Evolutionary conservation across 2,888 invertebrate species (phyloP), one percentile per base, ranked within the genome.

Genomic region (Anarsia innoxiella): DNA sequence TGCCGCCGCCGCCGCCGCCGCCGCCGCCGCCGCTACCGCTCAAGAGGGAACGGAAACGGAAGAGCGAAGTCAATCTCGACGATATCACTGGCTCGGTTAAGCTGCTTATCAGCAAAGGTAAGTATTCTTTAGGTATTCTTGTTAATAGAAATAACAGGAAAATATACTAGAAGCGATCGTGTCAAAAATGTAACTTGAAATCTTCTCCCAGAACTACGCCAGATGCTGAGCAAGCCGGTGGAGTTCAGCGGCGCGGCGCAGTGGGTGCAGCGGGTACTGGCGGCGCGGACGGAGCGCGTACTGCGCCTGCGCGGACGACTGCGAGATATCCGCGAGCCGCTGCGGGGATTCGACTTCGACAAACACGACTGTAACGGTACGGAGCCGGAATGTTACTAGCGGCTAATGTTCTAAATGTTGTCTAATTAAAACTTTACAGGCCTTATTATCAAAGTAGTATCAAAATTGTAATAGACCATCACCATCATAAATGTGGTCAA

Each of bases 41-140:
- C 35, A 55, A 39, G 36, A 51, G 23, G 12, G 56, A 56, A 10
- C 48, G 66, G n/a, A 74, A 74, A 45, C 48, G 73, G 2, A 53
- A 50, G 13, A 56, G 46, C 36, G 56, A 52, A 2, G 11, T 38
- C 6, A 35, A 36, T 2, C 15, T 53, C 0, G 64, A 61, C 3
- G 52, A 61, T 1, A 11, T 57, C 2, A 19, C 44, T 2, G 49
- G 53, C 0, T 19, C 37, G 6, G 25, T 63, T 23, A 56, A 57
- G 19, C 41, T 68, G 2, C 23, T 48, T 1, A 46, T 73, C 2
- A 53, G 44, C 26, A 47, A 58, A 48, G 65, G 77, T 69, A 16
- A 38, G 45, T 35, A 48, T 37, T 23, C 8, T 4, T 13, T 13
- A 27, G 10, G 6, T 27, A 9, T 27, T 27, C n/a, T 25, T 25